Conservation (phyloP, 2,113 vertebrate genomes). For the Colaptes auratus region DNA sequence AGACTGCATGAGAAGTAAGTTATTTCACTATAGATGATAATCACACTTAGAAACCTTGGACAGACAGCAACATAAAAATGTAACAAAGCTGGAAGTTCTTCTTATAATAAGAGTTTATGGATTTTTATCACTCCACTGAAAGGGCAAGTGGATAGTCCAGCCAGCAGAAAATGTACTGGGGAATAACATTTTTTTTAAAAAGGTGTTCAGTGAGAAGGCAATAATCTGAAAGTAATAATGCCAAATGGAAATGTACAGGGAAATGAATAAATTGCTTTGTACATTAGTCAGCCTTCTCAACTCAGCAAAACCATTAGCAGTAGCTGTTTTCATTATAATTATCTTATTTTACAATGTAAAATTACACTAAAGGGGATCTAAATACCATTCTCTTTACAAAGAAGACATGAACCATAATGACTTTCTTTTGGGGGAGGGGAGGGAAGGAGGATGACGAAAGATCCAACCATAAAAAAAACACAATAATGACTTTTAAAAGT, state of each 20-base stretch:
- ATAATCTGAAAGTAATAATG: background rate
- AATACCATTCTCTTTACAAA: background rate
- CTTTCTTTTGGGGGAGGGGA: background rate
- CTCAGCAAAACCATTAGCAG: background rate
- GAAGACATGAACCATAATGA: background rate
- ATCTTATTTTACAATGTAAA: background rate
- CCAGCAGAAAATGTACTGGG: background rate
- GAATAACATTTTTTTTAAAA: background rate
- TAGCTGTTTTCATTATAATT: background rate
- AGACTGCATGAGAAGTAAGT: background rate
- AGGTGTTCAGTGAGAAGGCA: background rate
- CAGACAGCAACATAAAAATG: background rate
- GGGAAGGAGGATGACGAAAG: background rate
- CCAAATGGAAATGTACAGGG: background rate
- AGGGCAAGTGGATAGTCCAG: background rate
- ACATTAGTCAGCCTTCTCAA: slow-evolving; percentile 10
- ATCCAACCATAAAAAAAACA: rapidly evolving
- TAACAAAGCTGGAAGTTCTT: background rate
- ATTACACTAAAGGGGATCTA: background rate
- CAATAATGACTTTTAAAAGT: background rate
- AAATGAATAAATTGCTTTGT: background rate
- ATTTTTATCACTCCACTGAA: background rate
- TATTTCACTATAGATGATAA: background rate
- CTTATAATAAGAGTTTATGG: background rate
- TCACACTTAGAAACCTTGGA: background rate